phyloP scores from a whole-genome alignment of 2,888 invertebrate species.

The Criorhina ranunculi region DNA sequence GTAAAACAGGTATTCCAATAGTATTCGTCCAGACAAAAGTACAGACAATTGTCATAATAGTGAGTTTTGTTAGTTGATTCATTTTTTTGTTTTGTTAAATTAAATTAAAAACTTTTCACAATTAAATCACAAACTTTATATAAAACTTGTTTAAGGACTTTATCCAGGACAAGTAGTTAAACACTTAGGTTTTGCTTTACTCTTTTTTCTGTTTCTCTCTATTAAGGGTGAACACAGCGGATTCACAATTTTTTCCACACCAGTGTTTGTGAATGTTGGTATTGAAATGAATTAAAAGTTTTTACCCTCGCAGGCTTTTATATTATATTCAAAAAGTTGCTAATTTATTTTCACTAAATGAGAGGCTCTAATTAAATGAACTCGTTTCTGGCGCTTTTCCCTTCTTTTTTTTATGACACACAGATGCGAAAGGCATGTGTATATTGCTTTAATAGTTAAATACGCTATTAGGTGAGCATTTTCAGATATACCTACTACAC shows the following conservation, averaged over 20 bases:
- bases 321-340: slow-evolving; percentile 61
- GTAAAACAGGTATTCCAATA: slow-evolving; percentile 80
- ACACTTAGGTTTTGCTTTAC: neutral
- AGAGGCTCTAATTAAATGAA: slow-evolving; percentile 83
- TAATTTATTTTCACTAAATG: slow-evolving; percentile 69
- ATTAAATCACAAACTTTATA: slow-evolving; percentile 4
- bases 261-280: slow-evolving; percentile 56
- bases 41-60: slow-evolving; percentile 78
- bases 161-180: neutral
- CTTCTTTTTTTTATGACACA: slow-evolving; percentile 52
- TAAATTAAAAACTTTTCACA: neutral
- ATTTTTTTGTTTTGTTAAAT: slow-evolving; percentile 36
- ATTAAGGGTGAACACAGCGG: slow-evolving; percentile 25
- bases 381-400: slow-evolving; percentile 79
- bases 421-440: slow-evolving; percentile 40
- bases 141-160: neutral
- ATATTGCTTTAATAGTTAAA: slow-evolving; percentile 29
- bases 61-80: slow-evolving; percentile 69
- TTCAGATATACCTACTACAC: neutral
- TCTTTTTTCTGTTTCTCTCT: slow-evolving; percentile 4
- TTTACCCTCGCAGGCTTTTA: slow-evolving; percentile 65
- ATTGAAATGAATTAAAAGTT: slow-evolving; percentile 60
- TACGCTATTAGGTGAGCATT: slow-evolving; percentile 31
- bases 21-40: slow-evolving; percentile 79
- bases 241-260: slow-evolving; percentile 27